Conservation (phyloP, 2,113 vertebrate genomes). For the Apteryx mantelli region DNA sequence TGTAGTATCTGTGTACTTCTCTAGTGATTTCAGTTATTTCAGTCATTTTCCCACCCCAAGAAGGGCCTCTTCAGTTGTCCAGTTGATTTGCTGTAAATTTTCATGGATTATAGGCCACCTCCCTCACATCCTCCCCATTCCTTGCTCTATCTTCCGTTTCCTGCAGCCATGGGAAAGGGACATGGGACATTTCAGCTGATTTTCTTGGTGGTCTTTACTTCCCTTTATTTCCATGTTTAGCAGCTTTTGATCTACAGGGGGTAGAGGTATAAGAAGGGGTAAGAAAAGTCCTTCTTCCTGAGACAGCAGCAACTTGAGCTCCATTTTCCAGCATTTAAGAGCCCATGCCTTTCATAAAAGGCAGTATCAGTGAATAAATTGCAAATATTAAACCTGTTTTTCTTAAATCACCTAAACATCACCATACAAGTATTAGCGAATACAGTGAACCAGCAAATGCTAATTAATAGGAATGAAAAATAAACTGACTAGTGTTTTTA, state of each 20-base stretch:
- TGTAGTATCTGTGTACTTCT: not conserved
- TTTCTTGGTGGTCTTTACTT: not conserved
- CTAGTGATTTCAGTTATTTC: not conserved
- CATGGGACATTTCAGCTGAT: not conserved
- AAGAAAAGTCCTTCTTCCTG: not conserved
- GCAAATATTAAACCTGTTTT: not conserved
- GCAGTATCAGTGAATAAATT: not conserved
- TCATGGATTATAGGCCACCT: not conserved
- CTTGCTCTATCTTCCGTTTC: not conserved
- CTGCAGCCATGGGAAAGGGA: slow-evolving; percentile 1
- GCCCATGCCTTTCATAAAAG: not conserved
- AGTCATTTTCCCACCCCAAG: not conserved
- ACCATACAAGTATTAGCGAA: not conserved
- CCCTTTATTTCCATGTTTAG: not conserved
- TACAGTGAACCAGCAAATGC: not conserved
- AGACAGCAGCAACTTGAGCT: not conserved
- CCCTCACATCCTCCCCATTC: not conserved
- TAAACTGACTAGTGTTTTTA: not conserved
- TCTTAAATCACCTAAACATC: not conserved
- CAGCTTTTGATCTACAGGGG: not conserved
- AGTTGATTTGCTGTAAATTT: slow-evolving; percentile 1
- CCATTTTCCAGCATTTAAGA: not conserved
- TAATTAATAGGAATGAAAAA: slow-evolving; percentile 1
- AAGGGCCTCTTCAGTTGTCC: not conserved
- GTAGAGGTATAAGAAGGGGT: not conserved